These are phyloP conservation scores for Euspilapteryx auroguttella DNA, from an alignment of 2,888 invertebrate species.

Conservation along the genomic window DNA sequence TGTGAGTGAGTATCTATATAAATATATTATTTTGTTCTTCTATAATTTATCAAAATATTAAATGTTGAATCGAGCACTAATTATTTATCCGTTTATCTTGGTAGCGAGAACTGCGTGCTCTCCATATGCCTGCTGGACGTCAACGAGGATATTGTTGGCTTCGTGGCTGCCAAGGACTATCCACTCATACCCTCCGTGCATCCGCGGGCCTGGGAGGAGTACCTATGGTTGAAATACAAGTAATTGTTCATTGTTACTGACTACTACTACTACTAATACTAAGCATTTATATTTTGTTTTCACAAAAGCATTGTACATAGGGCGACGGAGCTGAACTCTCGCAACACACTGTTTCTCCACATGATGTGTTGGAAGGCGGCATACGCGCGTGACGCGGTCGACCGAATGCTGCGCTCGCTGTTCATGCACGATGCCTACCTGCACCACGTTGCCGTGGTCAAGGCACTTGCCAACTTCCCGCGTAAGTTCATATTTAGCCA, in stretches of 20 bases:
- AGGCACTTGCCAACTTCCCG: slow-evolving; percentile 37
- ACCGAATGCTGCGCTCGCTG: slow-evolving; percentile 33
- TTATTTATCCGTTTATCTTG: too few species aligned
- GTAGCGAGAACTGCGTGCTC: slow-evolving; percentile 50
- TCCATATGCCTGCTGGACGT: slow-evolving; percentile 44
- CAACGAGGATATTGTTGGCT: slow-evolving; percentile 26
- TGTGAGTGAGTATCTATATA: slow-evolving; percentile 34
- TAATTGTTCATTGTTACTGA: slow-evolving; percentile 18
- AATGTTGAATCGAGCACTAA: too few species aligned
- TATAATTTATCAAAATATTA: too few species aligned
- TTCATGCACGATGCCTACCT: slow-evolving; percentile 55
- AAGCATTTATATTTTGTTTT: too few species aligned
- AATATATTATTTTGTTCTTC: too few species aligned
- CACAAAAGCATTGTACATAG: too few species aligned
- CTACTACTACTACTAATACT: too few species aligned
- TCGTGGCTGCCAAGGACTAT: slow-evolving; percentile 33
- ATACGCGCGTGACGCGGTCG: slow-evolving; percentile 28
- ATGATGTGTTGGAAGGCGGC: slow-evolving; percentile 52
- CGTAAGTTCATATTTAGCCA: slow-evolving; percentile 16
- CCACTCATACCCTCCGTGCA: slow-evolving; percentile 61
- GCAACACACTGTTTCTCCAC: slow-evolving; percentile 65
- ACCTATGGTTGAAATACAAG: slow-evolving; percentile 59
- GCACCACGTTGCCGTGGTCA: slow-evolving; percentile 48
- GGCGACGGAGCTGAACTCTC: slow-evolving; percentile 28
- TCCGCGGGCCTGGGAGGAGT: slow-evolving; percentile 59